These are phyloP conservation scores for Eristalis arbustorum DNA, from an alignment of 2,888 invertebrate genomes.

Conservation along the genomic window DNA sequence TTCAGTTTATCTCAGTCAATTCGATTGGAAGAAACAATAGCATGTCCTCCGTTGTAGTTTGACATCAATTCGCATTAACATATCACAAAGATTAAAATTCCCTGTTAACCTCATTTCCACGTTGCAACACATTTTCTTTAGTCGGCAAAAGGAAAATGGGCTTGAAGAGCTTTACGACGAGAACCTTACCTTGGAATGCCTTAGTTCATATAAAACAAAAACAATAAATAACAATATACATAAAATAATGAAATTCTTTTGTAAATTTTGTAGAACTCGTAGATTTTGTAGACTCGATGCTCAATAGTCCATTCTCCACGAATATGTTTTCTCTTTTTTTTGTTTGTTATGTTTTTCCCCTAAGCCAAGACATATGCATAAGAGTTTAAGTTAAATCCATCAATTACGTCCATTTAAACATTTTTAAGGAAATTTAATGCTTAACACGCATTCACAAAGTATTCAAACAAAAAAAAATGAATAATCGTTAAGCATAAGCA, in stretches of 20 bases:
- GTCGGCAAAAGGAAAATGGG: slow-evolving; percentile 24
- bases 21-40: not conserved
- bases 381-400: slow-evolving; percentile 40
- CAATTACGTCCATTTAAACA: slow-evolving; percentile 65
- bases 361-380: not conserved
- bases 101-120: not conserved
- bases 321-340: not conserved
- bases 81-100: slow-evolving; percentile 25
- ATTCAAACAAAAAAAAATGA: slow-evolving; percentile 24
- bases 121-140: not conserved
- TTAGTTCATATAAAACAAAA: slow-evolving; percentile 43
- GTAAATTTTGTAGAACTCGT: slow-evolving; percentile 49
- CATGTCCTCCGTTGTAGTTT: not conserved
- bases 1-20: not conserved
- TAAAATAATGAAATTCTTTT: not conserved
- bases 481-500: slow-evolving; percentile 37
- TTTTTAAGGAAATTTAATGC: slow-evolving; percentile 39
- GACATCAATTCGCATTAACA: slow-evolving; percentile 45
- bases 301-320: slow-evolving; percentile 27
- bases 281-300: slow-evolving; percentile 54
- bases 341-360: not conserved
- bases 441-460: slow-evolving; percentile 52
- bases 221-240: slow-evolving; percentile 7
- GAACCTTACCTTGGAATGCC: slow-evolving; percentile 38
- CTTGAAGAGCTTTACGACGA: slow-evolving; percentile 13